Conservation (phyloP, 1,140 invertebrate genomes). For the Solen grandis region DNA sequence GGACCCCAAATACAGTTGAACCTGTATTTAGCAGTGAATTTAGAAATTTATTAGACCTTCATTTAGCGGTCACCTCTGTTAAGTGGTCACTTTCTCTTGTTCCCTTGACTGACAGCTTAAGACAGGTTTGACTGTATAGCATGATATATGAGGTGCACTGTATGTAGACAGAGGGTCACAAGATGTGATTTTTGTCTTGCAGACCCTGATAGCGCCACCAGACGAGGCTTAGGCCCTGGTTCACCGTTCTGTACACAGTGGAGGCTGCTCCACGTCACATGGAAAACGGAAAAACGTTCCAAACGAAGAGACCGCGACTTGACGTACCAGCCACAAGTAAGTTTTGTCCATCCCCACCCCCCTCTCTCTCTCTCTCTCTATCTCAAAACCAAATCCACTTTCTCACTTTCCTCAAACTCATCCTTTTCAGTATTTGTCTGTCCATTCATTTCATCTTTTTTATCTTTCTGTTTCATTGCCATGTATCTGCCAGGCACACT, state of each 20-base stretch:
- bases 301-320: slow-evolving; percentile 77
- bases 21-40: too few species aligned
- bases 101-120: too few species aligned
- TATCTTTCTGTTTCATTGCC: not conserved
- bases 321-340: slow-evolving; percentile 75
- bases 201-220: too few species aligned
- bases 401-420: not conserved
- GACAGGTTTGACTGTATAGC: too few species aligned
- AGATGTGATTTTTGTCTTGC: too few species aligned
- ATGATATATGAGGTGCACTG: too few species aligned
- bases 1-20: too few species aligned
- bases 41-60: too few species aligned
- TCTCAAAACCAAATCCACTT: not conserved
- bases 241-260: slow-evolving; percentile 35
- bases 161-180: too few species aligned
- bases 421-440: not conserved
- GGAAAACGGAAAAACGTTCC: slow-evolving; percentile 78
- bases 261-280: slow-evolving; percentile 69
- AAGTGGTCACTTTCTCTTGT: too few species aligned
- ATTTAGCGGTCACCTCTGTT: too few species aligned
- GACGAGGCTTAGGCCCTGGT: slow-evolving; percentile 19
- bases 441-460: not conserved
- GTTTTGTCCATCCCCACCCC: slow-evolving; percentile 15
- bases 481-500: not conserved
- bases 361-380: not conserved